Evolutionary conservation across 92 coral and sea anemone genomes (phyloP), one percentile per base, ranked within the genome.

Genomic region (Zoanthus sociatus): DNA sequence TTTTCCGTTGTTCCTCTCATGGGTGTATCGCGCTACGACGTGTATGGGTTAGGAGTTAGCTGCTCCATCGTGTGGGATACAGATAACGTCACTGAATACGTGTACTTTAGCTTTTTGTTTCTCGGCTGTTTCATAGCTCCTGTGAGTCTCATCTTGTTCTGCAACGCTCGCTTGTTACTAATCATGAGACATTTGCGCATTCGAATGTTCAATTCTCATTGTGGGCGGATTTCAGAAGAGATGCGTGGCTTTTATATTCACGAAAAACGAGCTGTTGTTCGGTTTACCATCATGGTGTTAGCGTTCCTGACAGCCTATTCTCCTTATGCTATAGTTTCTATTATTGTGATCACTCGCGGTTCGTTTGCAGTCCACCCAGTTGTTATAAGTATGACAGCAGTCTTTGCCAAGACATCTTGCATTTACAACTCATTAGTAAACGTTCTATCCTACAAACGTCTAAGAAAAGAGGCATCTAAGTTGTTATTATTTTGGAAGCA

Each of bases 41-140:
- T 69, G 26, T 91, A 92, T 45, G 92, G 90, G 21, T 82, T 90
- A 37, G 90, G 90, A 72, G 88, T 86, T 48, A 93, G 93, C 13
- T 93, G 95, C 78, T 90, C 95, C 1, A 47, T 92, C 5, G 51
- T 66, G 14, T 92, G 93, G 93, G 91, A 92, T 46, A 79, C 90
- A 8, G 69, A 84, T 15, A 78, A 8, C 37, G 85, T 88, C n/a
- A 78, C 88, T 37, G 94, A 92, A 61, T 77, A 79, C 33, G 85
- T 88, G 37, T 92, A 92, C 71, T 92, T 89, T 47, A 92, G 73
- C 2, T 83, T 82, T 30, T 78, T 92, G 44, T 92, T 90, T 87
- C 45, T 92, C 50, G 93, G 93, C 51, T 86, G 93, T 73, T 92
- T 82, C 87, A 76, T 89, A 47, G 20, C 79, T 46, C 94, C 94